Evolutionary conservation across 2,797 vertebrate species (phyloP).

Genomic region (Limnodromus scolopaceus): DNA sequence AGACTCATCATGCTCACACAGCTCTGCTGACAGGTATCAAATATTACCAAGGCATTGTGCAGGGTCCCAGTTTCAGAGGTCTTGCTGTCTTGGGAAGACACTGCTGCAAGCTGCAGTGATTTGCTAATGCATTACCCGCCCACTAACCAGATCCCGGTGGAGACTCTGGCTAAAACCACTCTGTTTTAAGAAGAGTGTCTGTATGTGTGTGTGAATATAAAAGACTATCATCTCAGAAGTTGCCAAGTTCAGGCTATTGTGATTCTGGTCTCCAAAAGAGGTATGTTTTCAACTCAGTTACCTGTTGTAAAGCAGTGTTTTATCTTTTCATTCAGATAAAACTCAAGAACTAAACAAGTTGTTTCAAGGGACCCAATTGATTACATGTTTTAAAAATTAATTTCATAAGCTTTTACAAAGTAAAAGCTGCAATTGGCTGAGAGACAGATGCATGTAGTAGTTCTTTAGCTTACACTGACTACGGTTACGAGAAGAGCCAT

Average conservation of each 20-base stretch:
- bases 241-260: background rate
- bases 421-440: background rate
- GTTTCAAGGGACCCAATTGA: background rate
- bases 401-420: background rate
- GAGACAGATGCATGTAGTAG: fast-evolving
- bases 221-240: background rate
- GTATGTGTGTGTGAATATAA: background rate
- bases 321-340: background rate
- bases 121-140: background rate
- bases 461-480: background rate
- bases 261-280: background rate
- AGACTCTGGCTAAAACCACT: background rate
- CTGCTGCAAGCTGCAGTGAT: background rate
- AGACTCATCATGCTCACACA: background rate
- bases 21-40: fast-evolving
- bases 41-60: background rate
- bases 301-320: background rate
- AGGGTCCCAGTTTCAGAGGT: background rate
- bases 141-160: background rate
- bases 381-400: background rate
- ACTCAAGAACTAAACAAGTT: fast-evolving
- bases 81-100: background rate
- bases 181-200: background rate
- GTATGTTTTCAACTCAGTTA: background rate
- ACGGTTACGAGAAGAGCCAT: background rate